phyloP scores from a whole-genome alignment of 53 echinoderm and acorn worm species.

The Arbacia lixula region DNA sequence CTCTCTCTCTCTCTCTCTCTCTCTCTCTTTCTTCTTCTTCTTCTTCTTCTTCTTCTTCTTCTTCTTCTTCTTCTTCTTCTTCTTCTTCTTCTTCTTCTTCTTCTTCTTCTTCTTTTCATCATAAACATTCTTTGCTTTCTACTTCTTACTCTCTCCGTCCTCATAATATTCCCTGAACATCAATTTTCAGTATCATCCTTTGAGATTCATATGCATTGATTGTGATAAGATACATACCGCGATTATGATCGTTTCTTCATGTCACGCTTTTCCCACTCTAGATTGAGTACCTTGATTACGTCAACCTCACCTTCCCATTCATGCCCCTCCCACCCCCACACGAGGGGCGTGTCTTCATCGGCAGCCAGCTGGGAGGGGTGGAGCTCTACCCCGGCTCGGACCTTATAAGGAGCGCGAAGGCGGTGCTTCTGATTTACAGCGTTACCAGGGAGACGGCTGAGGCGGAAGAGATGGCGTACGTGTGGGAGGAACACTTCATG shows the following conservation, averaged over 20 bases:
- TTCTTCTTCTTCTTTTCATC: neutral
- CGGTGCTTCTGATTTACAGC: constrained; percentile 35
- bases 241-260: too few species aligned
- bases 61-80: neutral
- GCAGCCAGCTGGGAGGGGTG: constrained; percentile 41
- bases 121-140: neutral
- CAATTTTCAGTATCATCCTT: too few species aligned
- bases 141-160: too few species aligned
- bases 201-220: too few species aligned
- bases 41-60: neutral
- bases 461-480: constrained; percentile 33
- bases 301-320: constrained; percentile 43
- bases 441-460: constrained; percentile 33
- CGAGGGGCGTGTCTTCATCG: constrained; percentile 31
- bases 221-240: too few species aligned
- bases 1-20: neutral
- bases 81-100: neutral
- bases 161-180: too few species aligned
- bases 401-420: constrained; percentile 14
- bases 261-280: too few species aligned
- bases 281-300: constrained; percentile 20
- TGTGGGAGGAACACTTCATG: constrained; percentile 48
- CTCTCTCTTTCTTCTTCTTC: neutral
- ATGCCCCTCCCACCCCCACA: constrained; percentile 25
- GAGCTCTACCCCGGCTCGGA: constrained; percentile 25